Evolutionary conservation across 2,113 vertebrate species (phyloP).

Genomic region (Corythoichthys intestinalis): DNA sequence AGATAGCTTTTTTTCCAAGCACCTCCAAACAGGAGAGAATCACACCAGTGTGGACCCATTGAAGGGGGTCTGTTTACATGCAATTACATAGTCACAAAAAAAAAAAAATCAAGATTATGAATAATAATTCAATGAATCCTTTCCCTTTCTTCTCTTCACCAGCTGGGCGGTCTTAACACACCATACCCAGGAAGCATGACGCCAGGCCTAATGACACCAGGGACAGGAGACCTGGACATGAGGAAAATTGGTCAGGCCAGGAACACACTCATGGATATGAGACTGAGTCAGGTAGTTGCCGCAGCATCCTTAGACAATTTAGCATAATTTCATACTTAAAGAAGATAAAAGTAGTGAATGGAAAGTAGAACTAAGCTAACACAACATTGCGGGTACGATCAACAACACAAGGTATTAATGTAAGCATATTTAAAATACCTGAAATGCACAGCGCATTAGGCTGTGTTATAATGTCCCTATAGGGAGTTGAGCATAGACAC

Average conservation of each 20-base stretch:
- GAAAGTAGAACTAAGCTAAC: no score
- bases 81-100: slow-evolving; percentile 1
- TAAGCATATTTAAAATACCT: no score
- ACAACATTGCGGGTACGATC: no score
- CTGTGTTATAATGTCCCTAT: no score
- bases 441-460: no score
- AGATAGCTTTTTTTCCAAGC: slow-evolving; percentile 97
- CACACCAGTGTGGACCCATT: slow-evolving; percentile 90
- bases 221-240: slow-evolving; percentile 96
- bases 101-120: not conserved
- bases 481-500: no score
- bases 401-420: no score
- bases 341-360: no score
- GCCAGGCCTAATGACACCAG: slow-evolving; percentile 91
- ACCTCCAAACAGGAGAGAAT: slow-evolving; percentile 88
- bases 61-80: slow-evolving; percentile 78
- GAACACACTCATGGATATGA: slow-evolving; percentile 98
- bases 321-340: not conserved
- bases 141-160: slow-evolving; percentile 6
- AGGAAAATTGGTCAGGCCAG: slow-evolving; percentile 98
- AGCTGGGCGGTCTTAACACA: slow-evolving; percentile 86
- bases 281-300: slow-evolving; percentile 87
- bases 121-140: no score
- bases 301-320: not conserved
- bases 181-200: slow-evolving; percentile 96